A percentile compares a stretch with the other conserved stretches of the same genome.
These are phyloP conservation scores for Tinea semifulvella DNA, from an alignment of 2,888 invertebrate species.

Conservation along the genomic window DNA sequence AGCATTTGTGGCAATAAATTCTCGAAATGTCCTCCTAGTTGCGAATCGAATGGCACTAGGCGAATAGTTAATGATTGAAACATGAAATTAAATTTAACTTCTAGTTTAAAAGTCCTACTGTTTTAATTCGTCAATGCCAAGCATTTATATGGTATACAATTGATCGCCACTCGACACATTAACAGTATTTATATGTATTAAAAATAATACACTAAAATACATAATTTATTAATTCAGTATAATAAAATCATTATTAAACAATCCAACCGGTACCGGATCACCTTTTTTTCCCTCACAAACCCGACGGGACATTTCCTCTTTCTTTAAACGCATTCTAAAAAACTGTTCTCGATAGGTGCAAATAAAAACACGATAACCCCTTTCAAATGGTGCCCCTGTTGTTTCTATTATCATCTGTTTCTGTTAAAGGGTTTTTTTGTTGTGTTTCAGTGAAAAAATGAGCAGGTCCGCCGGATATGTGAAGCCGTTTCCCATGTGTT, in stretches of 20 bases:
- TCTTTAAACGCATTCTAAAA: conserved; percentile 45
- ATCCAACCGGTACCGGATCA: conserved; percentile 7
- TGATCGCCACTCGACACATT: too few relatives aligned
- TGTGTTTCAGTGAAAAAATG: conserved; percentile 41
- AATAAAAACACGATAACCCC: conserved; percentile 60
- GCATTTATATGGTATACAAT: too few relatives aligned
- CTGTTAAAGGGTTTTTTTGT: conserved; percentile 38
- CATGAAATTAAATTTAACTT: too few relatives aligned
- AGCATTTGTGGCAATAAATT: conserved; percentile 6
- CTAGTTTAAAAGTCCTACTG: too few relatives aligned
- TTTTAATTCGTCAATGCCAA: too few relatives aligned
- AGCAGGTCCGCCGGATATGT: conserved; percentile 48
- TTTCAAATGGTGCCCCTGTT: conserved; percentile 47
- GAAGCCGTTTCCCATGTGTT: conserved; percentile 54
- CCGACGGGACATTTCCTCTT: conserved; percentile 30
- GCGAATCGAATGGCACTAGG: not conserved
- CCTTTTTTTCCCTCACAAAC: conserved; percentile 7
- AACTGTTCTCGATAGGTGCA: conserved; percentile 30
- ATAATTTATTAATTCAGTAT: too few relatives aligned
- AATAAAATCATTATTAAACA: conserved; percentile 9
- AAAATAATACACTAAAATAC: not conserved
- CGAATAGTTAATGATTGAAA: not conserved
- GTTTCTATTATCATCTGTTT: conserved; percentile 60
- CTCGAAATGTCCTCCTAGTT: conserved; percentile 1
- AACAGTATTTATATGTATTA: not conserved